A percentile compares a stretch with the other conserved stretches of the same genome.
These are phyloP conservation scores for Drosophila sucinea DNA, from an alignment of 1,140 invertebrate species.

Conservation along the genomic window DNA sequence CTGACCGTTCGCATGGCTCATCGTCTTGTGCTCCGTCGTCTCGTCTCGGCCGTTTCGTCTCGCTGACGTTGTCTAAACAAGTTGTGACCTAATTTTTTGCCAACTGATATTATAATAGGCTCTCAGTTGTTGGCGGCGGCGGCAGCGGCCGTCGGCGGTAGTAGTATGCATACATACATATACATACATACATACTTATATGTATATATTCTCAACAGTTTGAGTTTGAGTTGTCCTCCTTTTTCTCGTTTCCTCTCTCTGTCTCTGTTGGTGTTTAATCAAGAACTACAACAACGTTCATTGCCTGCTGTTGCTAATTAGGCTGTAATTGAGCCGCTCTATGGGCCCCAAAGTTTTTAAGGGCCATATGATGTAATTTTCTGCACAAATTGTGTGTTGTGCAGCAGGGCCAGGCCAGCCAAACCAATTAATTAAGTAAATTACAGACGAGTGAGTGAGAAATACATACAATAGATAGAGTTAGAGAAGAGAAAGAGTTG, in stretches of 20 bases:
- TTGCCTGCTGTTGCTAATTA: conserved; percentile 67
- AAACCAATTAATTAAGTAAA: conserved; percentile 6
- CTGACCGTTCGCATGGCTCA: conserved; percentile 28
- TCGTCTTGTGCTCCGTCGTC: conserved; percentile 4
- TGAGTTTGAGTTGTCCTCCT: conserved; percentile 8
- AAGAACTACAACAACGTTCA: conserved; percentile 35
- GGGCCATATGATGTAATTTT: conserved; percentile 16
- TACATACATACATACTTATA: not conserved
- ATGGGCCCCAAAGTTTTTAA: conserved; percentile 13
- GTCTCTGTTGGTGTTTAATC: conserved; percentile 48
- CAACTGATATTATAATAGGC: conserved; percentile 70
- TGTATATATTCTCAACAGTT: conserved; percentile 7
- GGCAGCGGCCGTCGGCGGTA: conserved; percentile 5
- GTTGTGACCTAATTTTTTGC: conserved; percentile 65
- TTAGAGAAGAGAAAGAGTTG: conserved; percentile 4
- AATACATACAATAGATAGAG: not conserved
- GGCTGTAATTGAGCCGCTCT: conserved; percentile 63
- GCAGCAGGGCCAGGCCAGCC: not conserved
- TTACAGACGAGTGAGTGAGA: not conserved
- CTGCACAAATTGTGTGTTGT: conserved; percentile 12
- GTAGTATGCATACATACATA: too few species aligned
- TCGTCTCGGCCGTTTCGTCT: not conserved
- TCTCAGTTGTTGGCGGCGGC: conserved; percentile 21
- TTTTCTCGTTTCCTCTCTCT: conserved; percentile 1
- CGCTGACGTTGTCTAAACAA: conserved; percentile 46